phyloP scores from a whole-genome alignment of 2,113 vertebrate genomes.

The Phyllostomus hastatus region DNA sequence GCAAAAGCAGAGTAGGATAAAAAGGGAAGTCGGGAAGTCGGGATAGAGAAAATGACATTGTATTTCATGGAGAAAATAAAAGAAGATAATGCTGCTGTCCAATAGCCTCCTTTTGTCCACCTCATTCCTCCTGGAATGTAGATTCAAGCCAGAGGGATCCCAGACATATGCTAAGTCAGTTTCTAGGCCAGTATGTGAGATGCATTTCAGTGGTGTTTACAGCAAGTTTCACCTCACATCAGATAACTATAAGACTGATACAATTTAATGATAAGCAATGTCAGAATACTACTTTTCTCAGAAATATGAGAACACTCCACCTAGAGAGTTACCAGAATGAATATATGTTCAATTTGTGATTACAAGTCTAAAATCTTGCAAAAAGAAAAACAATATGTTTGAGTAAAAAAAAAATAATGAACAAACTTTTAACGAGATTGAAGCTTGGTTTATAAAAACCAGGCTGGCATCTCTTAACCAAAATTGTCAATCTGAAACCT shows the following conservation, averaged over 20 bases:
- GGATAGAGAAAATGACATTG: neutral
- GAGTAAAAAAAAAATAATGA: constrained; percentile 31
- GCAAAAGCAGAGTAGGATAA: neutral
- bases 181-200: neutral
- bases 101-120: neutral
- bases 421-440: constrained; percentile 51
- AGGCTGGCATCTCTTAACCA: neutral
- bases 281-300: neutral
- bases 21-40: neutral
- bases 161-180: neutral
- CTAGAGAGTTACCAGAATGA: neutral
- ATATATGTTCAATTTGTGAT: neutral
- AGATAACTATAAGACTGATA: neutral
- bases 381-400: neutral
- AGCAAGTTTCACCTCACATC: neutral
- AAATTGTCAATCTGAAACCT: neutral
- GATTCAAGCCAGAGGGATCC: neutral
- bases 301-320: neutral
- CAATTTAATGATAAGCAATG: neutral
- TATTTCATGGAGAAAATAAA: neutral
- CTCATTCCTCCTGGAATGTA: neutral
- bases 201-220: neutral
- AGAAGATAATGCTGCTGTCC: neutral
- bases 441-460: neutral
- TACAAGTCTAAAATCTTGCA: neutral